Base-by-base conservation (phyloP, 2,797 vertebrate species). In the Carduelis carduelis region DNA sequence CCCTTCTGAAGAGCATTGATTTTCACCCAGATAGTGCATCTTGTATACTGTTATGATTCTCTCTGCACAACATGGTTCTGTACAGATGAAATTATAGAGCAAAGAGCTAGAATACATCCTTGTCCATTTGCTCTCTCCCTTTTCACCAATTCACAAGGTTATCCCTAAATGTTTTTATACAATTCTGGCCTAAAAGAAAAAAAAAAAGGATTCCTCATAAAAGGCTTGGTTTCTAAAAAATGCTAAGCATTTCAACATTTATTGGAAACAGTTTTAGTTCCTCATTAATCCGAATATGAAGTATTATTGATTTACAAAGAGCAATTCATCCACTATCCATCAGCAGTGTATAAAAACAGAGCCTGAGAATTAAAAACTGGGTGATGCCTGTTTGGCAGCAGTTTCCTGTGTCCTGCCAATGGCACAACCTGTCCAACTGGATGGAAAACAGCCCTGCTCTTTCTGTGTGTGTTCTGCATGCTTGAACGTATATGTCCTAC, bases 201-300 rank as follows among this genome's bases (percentile, higher is more conserved):
- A 19, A 55, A 59, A 59, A 96, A 94, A 71, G 4, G 71, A 95
- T 95, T 95, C 89, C 72, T 97, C 80, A 89, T 90, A 93, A 97
- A 97, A 95, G 50, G 76, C 76, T 90, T 95, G 94, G 92, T 97
- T 98, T 97, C 83, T 81, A 52, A 97, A 98, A 96, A 97, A 98
- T 97, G 95, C 59, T 87, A 94, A 96, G 90, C 88, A 97, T 97
- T 97, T 97, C 87, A 91, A 94, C 75, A 95, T 96, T 98, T 98
- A 98, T 98, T 97, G 92, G 96, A 97, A 98, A 96, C 86, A 96
- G 94, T 95, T 98, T 96, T 94, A 94, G 82, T 95, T 95, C 80
- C 61, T 97, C 87, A 72, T 98, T 97, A 97, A 97, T 97, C 95
- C 95, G 91, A 93, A 82, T 93, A 96, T 66, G 92, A 97, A 96